Percentiles rank a stretch among this genome's conserved stretches.
Conservation (phyloP, 2,113 vertebrate genomes). For the Myocastor coypus region DNA sequence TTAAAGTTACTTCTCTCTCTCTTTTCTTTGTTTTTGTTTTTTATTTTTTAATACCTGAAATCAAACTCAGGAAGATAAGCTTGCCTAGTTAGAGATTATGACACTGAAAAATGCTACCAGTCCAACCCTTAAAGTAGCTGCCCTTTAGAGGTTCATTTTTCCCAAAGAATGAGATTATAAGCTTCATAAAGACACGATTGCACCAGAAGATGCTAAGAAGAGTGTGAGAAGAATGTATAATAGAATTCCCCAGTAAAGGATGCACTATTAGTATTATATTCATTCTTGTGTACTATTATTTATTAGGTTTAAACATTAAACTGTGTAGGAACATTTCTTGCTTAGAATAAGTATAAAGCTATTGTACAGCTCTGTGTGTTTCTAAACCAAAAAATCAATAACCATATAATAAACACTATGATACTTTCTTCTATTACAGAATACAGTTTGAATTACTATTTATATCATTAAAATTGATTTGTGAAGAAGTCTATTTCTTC, state of each 20-base stretch:
- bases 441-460: slow-evolving; percentile 54
- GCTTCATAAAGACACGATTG: not conserved
- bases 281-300: not conserved
- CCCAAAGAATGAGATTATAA: not conserved
- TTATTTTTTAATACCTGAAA: no score
- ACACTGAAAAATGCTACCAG: no score
- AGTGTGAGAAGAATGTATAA: no score
- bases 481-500: slow-evolving; percentile 42
- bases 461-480: slow-evolving; percentile 51
- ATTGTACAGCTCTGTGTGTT: not conserved
- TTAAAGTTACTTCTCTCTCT: not conserved
- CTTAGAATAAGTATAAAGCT: not conserved
- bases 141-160: not conserved
- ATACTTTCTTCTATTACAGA: slow-evolving; percentile 56
- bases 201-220: not conserved
- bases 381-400: slow-evolving; percentile 60
- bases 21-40: no score
- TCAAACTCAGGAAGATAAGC: no score
- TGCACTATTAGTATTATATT: not conserved
- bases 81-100: no score
- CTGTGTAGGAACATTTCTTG: not conserved
- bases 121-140: not conserved
- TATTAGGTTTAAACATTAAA: not conserved
- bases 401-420: slow-evolving; percentile 36
- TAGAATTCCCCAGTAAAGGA: not conserved